Percentiles rank a stretch among this genome's conserved stretches.
These are phyloP conservation scores for Corvus hawaiiensis DNA, from an alignment of 2,113 vertebrate genomes.

Conservation along the genomic window DNA sequence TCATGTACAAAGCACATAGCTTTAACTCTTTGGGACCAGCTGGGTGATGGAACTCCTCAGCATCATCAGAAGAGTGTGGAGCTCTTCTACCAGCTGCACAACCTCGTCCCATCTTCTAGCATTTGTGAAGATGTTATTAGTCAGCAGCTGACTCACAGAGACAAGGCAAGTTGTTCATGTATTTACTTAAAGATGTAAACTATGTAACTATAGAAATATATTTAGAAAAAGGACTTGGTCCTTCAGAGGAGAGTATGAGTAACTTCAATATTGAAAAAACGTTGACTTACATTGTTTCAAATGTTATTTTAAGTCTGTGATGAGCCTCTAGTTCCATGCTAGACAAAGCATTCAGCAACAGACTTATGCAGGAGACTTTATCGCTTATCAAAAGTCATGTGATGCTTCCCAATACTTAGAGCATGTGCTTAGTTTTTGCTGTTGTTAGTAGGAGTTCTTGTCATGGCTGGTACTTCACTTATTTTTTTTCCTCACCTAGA, in stretches of 20 bases:
- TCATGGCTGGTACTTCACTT: neutral
- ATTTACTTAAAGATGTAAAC: neutral
- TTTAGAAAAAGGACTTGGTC: neutral
- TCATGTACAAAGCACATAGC: slow-evolving; percentile 81
- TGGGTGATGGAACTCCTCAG: slow-evolving; percentile 90
- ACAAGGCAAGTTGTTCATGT: slow-evolving; percentile 80
- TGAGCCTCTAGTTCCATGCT: neutral
- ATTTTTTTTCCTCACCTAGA: neutral
- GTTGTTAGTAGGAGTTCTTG: neutral
- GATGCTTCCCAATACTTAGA: neutral
- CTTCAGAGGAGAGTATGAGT: neutral
- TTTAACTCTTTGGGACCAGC: slow-evolving; percentile 90
- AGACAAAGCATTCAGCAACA: neutral
- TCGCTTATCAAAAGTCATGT: neutral
- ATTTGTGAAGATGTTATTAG: slow-evolving; percentile 99
- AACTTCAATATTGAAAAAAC: neutral
- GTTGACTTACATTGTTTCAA: neutral
- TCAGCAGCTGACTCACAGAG: slow-evolving; percentile 93
- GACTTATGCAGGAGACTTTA: neutral
- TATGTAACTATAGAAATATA: neutral
- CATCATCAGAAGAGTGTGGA: slow-evolving; percentile 97
- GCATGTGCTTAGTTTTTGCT: neutral
- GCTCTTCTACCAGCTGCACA: slow-evolving; percentile 97
- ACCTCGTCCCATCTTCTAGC: slow-evolving; percentile 92
- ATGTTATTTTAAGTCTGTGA: neutral